Base-by-base conservation (phyloP, 2,113 vertebrate species). In the Charina bottae region DNA sequence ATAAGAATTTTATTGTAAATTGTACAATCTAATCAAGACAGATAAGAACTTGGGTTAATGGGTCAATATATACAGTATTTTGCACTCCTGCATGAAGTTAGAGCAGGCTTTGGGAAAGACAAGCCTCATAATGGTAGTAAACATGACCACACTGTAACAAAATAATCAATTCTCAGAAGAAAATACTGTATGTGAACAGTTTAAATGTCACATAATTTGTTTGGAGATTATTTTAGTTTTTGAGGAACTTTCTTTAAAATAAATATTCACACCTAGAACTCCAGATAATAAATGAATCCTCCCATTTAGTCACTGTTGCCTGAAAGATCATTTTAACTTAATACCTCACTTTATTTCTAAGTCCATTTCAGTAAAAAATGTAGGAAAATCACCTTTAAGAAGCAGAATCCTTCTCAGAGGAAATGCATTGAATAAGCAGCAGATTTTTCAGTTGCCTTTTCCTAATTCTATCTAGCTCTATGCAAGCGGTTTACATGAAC, bases 11-110 rank as follows among this genome's bases (percentile, higher is more conserved):
- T 90, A n/a, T 94, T 93, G 58, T n/a, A 90, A 88, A 89, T 96
- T 93, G 94, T 92, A 93, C 83, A 93, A 95, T 95, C 93, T 95
- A 96, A 97, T 96, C 93, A 93, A 93, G 72, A 46, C 83, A 93
- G 93, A 91, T 94, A 93, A 90, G 92, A 89, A 68, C 55, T 93
- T 93, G 90, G 92, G 56, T 91, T 93, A 93, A 85, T 89, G 72
- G 93, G 94, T 93, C 90, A 55, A 59, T 91, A 94, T 28, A 85
- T 92, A n/a, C n/a, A n/a, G n/a, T n/a, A 90, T 93, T 95, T 95
- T 92, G 88, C 60, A 85, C 88, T 92, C 90, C 88, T 94, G 92
- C n/a, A n/a, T n/a, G n/a, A n/a, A n/a, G n/a, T n/a, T n/a, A 93
- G 92, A 90, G 85, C 24, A 28, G 56, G 0, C 0, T 28, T 58